Evolutionary conservation across 1,140 invertebrate species (phyloP), one percentile per base, ranked within the genome.

Genomic region (Drosophila pachea): DNA sequence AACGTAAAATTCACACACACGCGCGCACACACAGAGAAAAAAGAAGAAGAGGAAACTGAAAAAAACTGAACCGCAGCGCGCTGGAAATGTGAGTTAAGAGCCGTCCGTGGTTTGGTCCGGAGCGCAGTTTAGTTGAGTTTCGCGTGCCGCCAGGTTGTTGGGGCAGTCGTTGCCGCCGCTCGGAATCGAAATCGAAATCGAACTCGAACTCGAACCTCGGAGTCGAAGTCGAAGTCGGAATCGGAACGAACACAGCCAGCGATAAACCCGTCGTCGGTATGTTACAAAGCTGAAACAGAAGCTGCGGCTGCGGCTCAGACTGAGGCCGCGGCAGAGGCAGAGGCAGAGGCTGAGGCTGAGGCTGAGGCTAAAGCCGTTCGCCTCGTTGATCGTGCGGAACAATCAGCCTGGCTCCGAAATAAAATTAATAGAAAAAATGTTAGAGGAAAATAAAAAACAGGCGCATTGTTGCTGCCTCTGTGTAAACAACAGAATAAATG

Each of bases 121-220:
- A 86, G 81, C 81, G 43, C 81, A 86, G 81, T 86, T 86, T 77
- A 58, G 65, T 70, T 74, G 77, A 77, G 82, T 66, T 77, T 66
- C 64, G 58, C 67, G 76, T 79, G 70, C 73, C 56, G 79, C 70
- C 45, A 61, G 73, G 79, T 83, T 79, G 79, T 22, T 22, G 22
- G 22, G 22, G 22, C 47, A 47, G 53, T 42, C 67, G 63, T 33
- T 47, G 43, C 52, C 43, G 52, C 52, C 43, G 52, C 52, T 56
- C 53, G 40, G 33, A 62, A 50, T 53, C 35, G 65, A 63, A 65
- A 65, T 58, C 33, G 59, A 48, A 43, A 66, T 67, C 64, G 67
- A 33, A 49, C 42, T 48, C 55, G 55, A 43, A 43, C 12, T 43
- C 40, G 12, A 43, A 43, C 12, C 12, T 43, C 40, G 12, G 14